phyloP scores from a whole-genome alignment of 2,797 vertebrate species.

The Pelodytes ibericus region DNA sequence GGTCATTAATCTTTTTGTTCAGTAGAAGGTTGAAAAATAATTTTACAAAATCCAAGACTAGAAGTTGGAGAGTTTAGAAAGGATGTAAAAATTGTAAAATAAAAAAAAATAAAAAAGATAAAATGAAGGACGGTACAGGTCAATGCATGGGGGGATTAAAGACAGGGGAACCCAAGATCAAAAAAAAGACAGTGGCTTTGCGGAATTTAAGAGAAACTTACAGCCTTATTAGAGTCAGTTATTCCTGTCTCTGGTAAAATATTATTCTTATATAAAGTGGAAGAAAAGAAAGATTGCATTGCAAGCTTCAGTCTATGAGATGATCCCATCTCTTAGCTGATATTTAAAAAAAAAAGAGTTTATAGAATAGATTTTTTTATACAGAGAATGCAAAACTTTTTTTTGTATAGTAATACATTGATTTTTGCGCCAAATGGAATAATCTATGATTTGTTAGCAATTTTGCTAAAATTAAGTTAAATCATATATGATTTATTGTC shows the following conservation, averaged over 20 bases:
- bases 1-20: background rate
- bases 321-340: too few relatives aligned
- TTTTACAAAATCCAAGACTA: background rate
- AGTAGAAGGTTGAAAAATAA: background rate
- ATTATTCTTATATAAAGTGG: background rate
- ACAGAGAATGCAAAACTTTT: too few relatives aligned
- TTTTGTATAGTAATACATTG: too few relatives aligned
- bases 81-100: background rate
- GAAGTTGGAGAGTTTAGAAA: background rate
- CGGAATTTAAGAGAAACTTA: background rate
- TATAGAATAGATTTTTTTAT: too few relatives aligned
- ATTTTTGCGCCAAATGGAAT: too few relatives aligned
- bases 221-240: constrained; percentile 1
- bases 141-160: constrained; percentile 3
- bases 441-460: too few relatives aligned
- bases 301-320: too few relatives aligned
- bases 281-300: too few relatives aligned
- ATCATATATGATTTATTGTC: too few relatives aligned
- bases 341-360: too few relatives aligned
- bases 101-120: background rate
- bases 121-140: background rate
- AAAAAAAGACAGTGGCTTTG: background rate
- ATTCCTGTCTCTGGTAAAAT: background rate
- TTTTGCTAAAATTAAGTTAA: too few relatives aligned
- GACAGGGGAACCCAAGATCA: background rate